Evolutionary conservation across 2,888 invertebrate species (phyloP), one percentile per base, ranked within the genome.

Genomic region (Standfussiana lucernea): DNA sequence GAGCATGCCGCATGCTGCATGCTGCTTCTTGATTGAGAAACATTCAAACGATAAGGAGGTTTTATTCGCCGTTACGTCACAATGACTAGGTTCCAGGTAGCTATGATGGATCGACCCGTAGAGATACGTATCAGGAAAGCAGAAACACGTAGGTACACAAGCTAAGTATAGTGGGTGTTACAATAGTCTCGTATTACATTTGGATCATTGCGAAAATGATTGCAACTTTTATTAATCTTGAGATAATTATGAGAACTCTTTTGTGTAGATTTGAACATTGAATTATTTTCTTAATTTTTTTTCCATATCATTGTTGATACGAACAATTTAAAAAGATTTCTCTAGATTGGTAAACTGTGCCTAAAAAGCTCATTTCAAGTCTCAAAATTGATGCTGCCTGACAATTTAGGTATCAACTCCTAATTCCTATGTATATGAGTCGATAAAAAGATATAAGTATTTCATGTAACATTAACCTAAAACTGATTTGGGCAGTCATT

Each of bases 61-160:
- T 77, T 79, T 73, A 79, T 85, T 81, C 50, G n/a, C 45, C 67
- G 64, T 89, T 87, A 82, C 81, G 69, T 83, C 79, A 88, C 80
- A 81, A 82, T 83, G 59, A 67, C 70, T 79, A 79, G 67, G 69
- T 78, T 75, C 53, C 67, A 83, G 83, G 89, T 84, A 79, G 81
- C 53, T 77, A 86, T 88, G 87, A 88, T 89, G 84, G 79, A 90
- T 88, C 71, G 83, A 79, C 71, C 77, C 64, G 65, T 64, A 77
- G 61, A 84, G 89, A 90, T 86, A 86, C 76, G 75, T 76, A 90
- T 89, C 88, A 81, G 77, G 77, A 82, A 62, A 80, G 70, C 66
- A 79, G 70, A 80, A 72, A 83, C 82, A 66, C 13, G 47, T 73
- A 85, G 69, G 37, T 70, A 80, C 45, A 79, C 77, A 77, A 75